Evolutionary conservation across 2,797 vertebrate genomes (phyloP).

Genomic region (Melanotaenia maccullochi): DNA sequence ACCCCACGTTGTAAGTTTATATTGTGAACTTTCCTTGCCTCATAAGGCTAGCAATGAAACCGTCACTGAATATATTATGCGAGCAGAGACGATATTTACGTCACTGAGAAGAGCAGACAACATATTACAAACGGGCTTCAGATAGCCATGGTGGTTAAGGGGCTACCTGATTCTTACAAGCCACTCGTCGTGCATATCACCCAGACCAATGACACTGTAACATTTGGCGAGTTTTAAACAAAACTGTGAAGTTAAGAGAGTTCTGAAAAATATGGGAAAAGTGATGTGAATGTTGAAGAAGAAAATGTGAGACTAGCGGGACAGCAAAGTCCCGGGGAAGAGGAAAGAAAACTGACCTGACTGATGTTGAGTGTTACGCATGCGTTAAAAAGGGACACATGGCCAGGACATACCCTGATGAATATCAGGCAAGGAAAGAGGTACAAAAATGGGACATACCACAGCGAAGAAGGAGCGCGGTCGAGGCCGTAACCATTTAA

Average conservation of each 20-base stretch:
- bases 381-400: conserved; percentile 5
- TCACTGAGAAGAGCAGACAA: conserved; percentile 9
- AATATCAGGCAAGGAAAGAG: not conserved
- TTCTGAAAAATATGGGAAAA: conserved; percentile 11
- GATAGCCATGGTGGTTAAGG: conserved; percentile 12
- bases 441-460: not conserved
- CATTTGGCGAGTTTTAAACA: not conserved
- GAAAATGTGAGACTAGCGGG: conserved; percentile 1
- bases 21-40: not conserved
- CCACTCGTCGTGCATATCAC: conserved; percentile 2
- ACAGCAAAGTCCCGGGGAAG: not conserved
- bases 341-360: conserved; percentile 15
- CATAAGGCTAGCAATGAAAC: conserved; percentile 10
- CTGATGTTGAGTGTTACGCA: not conserved
- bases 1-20: not conserved
- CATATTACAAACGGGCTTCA: conserved; percentile 13
- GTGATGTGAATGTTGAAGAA: conserved; percentile 9
- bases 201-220: not conserved
- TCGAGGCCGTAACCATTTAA: not conserved
- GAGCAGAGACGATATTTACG: conserved; percentile 20
- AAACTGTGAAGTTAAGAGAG: conserved; percentile 9
- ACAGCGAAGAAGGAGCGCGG: not conserved
- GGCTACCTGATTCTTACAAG: conserved; percentile 12
- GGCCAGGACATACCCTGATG: not conserved
- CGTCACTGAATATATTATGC: conserved; percentile 15